phyloP scores from a whole-genome alignment of 2,797 vertebrate genomes.

The Balearica regulorum region DNA sequence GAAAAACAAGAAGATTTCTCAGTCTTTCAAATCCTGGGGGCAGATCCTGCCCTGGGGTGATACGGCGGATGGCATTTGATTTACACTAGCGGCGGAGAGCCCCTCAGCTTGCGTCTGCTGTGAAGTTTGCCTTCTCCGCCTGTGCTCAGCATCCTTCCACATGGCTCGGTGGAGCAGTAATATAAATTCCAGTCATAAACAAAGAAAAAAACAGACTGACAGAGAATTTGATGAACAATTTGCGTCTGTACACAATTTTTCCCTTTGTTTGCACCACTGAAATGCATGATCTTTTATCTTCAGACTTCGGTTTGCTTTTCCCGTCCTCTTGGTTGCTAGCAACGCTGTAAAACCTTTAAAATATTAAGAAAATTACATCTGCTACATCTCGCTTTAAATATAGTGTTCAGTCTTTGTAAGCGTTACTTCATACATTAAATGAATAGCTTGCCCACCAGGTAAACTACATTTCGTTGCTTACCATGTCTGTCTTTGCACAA shows the following conservation, averaged over 20 bases:
- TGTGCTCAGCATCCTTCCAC: background rate
- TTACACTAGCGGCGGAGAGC: background rate
- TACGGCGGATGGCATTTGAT: background rate
- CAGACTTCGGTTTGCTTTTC: background rate
- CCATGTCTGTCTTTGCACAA: conserved; percentile 50
- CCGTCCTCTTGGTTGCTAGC: background rate
- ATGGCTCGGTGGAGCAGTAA: background rate
- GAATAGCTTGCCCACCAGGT: conserved; percentile 60
- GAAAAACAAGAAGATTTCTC: background rate
- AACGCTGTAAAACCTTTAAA: background rate
- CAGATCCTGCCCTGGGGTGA: background rate
- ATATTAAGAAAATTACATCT: conserved; percentile 35
- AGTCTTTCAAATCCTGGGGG: background rate
- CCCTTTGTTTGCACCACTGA: background rate
- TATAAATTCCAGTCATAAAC: conserved; percentile 28
- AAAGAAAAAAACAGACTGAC: background rate
- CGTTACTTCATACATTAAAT: background rate
- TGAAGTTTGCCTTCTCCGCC: background rate
- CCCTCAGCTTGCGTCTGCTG: background rate
- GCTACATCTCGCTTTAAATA: conserved; percentile 41
- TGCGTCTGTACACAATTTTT: background rate
- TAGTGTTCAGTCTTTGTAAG: background rate
- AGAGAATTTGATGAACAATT: background rate
- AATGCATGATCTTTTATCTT: conserved; percentile 1
- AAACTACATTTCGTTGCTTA: conserved; percentile 37